Percentiles rank a stretch among this genome's conserved stretches.
These are phyloP conservation scores for Oreohelix idahoensis DNA, from an alignment of 1,140 invertebrate species.

Conservation along the genomic window DNA sequence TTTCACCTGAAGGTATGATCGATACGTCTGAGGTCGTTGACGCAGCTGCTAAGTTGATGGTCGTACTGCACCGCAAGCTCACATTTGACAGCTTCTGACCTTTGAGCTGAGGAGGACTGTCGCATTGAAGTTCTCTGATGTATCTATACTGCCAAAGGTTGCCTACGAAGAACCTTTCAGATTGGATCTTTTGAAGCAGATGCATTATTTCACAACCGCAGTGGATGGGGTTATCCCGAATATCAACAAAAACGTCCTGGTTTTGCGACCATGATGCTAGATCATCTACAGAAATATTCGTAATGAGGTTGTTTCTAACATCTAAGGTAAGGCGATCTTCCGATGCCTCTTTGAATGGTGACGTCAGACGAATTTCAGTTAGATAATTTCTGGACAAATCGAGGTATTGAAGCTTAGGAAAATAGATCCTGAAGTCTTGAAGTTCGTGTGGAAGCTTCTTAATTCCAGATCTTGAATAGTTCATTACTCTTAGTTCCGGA, in stretches of 20 bases:
- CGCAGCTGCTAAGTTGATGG: too few relatives aligned
- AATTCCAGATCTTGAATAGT: slow-evolving; percentile 7
- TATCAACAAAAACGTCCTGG: slow-evolving; percentile 7
- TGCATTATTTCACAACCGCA: not conserved
- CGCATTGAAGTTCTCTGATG: not conserved
- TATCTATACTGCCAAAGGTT: not conserved
- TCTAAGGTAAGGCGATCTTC: not conserved
- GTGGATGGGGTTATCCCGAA: slow-evolving; percentile 4
- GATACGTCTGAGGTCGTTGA: too few relatives aligned
- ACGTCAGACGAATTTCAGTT: not conserved
- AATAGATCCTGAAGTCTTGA: not conserved
- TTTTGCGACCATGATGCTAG: not conserved
- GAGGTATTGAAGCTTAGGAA: slow-evolving; percentile 10
- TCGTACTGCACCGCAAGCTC: too few relatives aligned
- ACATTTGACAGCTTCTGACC: not conserved
- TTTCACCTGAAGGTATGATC: too few relatives aligned
- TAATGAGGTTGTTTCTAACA: not conserved
- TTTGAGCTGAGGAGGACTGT: not conserved
- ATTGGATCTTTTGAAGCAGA: not conserved
- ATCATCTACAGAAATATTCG: not conserved
- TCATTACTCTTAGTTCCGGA: not conserved
- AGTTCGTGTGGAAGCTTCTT: not conserved
- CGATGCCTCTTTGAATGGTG: too few relatives aligned
- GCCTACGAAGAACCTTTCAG: not conserved
- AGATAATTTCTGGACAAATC: slow-evolving; percentile 4